Evolutionary conservation across 1,140 invertebrate genomes (phyloP), one percentile per base, ranked within the genome.

Genomic region (Aricia agestis): DNA sequence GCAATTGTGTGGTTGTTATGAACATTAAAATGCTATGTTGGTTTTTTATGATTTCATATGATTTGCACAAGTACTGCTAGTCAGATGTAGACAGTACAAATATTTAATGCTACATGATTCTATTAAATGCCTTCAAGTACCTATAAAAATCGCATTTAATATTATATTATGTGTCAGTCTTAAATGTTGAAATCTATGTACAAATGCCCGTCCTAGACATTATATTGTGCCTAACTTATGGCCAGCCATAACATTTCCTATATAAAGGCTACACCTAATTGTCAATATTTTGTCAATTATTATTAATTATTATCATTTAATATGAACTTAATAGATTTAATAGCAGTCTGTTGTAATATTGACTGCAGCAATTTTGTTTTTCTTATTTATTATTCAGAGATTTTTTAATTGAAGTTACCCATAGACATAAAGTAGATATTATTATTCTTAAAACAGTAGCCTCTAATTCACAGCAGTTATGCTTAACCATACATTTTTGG

Each of bases 1-100:
- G 19, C 63, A 58, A 70, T 63, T 69, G 68, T 69, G 17, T 61
- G 58, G 11, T 63, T 63, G 59, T 63, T 63, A 63, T 63, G 10
- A 71, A 52, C 52, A 41, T 59, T 66, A 32, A 25, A 61, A 72
- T 18, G 68, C 65, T 72, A 66, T 69, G 65, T 25, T 72, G 70
- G 70, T 76, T 70, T 13, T 69, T 66, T 57, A 66, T 67, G 70
- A 19, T 67, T 71, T 59, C 57, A 57, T 58, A 57, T 25, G n/a
- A 70, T 70, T 32, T 19, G 13, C n/a, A 17, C 32, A 1, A 70
- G 41, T 52, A 65, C 13, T 52, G 13, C 61, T 65, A 25, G 45
- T 63, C 59, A 63, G 17, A 63, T 19, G 19, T 63, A 19, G 59
- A 63, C 10, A 9, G 18, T 63, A 63, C 19, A 63, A 19, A 66